phyloP scores from a whole-genome alignment of 2,888 invertebrate species.

The Conops quadrifasciatus region DNA sequence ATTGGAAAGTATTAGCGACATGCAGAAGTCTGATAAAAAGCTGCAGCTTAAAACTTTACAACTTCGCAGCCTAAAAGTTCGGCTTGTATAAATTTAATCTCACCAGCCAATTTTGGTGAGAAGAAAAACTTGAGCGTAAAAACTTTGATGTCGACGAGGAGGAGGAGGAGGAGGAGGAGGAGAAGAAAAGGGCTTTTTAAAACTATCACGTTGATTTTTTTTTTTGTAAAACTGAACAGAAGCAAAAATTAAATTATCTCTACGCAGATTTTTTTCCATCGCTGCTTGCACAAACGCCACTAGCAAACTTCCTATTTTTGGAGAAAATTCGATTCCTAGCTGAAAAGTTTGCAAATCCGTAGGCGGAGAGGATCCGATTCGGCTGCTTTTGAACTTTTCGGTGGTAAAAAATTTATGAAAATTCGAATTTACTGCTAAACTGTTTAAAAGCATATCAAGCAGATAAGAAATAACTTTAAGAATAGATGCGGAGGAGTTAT shows the following conservation, averaged over 20 bases:
- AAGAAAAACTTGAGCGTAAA: conserved; percentile 7
- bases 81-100: conserved; percentile 31
- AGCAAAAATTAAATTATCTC: conserved; percentile 10
- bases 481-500: no score
- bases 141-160: not conserved
- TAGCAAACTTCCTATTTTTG: not conserved
- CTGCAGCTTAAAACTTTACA: conserved; percentile 8
- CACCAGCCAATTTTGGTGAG: not conserved
- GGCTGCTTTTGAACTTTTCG: conserved; percentile 16
- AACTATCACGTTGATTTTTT: not conserved
- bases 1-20: conserved; percentile 12
- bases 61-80: conserved; percentile 26
- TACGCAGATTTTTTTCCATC: not conserved
- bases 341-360: conserved; percentile 22
- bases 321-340: not conserved
- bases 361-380: not conserved
- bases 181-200: no score
- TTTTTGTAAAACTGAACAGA: conserved; percentile 14
- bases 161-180: no score
- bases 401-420: not conserved
- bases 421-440: not conserved
- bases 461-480: no score
- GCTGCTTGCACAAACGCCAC: not conserved
- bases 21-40: conserved; percentile 27
- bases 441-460: conserved; percentile 1